Base-by-base conservation (phyloP, 2,888 invertebrate species). In the Petrolisthes manimaculis region DNA sequence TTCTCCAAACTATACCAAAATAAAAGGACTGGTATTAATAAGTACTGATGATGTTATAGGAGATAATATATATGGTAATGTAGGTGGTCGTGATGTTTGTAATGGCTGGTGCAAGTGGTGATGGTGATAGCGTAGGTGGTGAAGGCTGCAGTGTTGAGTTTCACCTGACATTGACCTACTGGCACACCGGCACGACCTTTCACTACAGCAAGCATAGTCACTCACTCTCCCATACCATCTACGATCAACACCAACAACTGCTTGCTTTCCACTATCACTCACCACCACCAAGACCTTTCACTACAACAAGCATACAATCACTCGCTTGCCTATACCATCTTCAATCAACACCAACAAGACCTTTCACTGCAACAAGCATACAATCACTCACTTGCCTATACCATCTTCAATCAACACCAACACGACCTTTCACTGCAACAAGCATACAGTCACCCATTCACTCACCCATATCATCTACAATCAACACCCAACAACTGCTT, bases 121-220 rank as follows among this genome's bases (percentile, higher is more conserved):
- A 9, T 5, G 24, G 24, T 21, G 61, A 14, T n/a, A 82, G 37
- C 37, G n/a, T 24, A 51, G 53, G 53, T 8, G 69, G 69, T 51
- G 37, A 51, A 21, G 37, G 79, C 14, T 14, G 77, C 37, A 9
- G 51, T 18, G 14, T 14, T 6, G 4, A 82, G 82, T 67, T 82
- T 82, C 82, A 69, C 82, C 82, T 82, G 82, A 82, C 82, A 82
- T 69, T 82, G 82, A 51, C 82, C 82, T 51, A 82, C 69, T 67
- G 21, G 69, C 69, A 56, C 18, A 18, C 24, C 37, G 61, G 51
- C 18, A 9, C 61, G 51, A 71, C 37, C 75, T 75, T 37, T 75
- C 75, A 37, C 75, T 14, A 75, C 37, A 74, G 6, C 8, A 21
- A 74, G 21, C 14, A 74, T 37, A 37, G 37, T 37, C 37, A 37